Percentiles rank a stretch among this genome's conserved stretches.
Conservation (phyloP, 2,797 vertebrate species). For the Crax fasciolata region DNA sequence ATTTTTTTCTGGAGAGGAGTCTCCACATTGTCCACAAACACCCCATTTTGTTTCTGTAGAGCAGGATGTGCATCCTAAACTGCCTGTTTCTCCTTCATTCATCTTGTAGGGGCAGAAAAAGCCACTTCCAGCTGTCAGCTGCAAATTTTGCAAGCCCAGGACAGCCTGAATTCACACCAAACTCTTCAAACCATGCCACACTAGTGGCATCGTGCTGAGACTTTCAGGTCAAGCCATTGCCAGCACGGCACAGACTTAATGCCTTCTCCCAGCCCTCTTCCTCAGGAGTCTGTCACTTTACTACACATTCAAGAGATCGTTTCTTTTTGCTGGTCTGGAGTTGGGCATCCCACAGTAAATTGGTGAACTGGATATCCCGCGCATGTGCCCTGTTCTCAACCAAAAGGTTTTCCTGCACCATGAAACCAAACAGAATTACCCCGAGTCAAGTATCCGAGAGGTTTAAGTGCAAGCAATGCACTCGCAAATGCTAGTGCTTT, state of each 20-base stretch:
- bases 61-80: background rate
- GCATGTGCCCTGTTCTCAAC: background rate
- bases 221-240: background rate
- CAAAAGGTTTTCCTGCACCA: background rate
- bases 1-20: background rate
- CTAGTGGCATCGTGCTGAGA: rapidly evolving
- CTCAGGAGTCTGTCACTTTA: background rate
- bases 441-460: rapidly evolving
- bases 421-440: rapidly evolving
- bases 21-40: background rate
- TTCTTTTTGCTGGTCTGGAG: background rate
- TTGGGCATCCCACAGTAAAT: rapidly evolving
- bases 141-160: background rate
- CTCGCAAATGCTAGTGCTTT: background rate
- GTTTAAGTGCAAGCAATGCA: background rate
- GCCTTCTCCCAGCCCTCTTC: background rate
- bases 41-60: background rate
- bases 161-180: background rate
- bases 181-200: background rate
- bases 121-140: background rate
- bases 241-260: background rate
- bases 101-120: background rate
- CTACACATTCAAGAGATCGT: background rate
- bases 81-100: rapidly evolving
- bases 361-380: background rate